Base-by-base conservation (phyloP, 2,113 vertebrate genomes). In the Malurus melanocephalus region DNA sequence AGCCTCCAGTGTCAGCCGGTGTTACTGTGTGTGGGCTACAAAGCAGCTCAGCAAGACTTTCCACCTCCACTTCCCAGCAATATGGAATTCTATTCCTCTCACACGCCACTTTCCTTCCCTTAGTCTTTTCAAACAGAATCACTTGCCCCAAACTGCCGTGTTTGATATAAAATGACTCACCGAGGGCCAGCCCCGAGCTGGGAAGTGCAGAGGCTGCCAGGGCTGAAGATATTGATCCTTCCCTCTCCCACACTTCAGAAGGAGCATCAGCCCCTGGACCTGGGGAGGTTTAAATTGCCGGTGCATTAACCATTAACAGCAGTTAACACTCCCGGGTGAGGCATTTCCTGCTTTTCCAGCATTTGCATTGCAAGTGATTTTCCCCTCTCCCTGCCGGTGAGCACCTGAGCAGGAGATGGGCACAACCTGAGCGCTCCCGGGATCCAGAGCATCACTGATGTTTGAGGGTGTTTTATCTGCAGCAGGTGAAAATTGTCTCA, bases 291-390 rank as follows among this genome's bases (percentile, higher is more conserved):
- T 89, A 83, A 91, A 71, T 8, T 13, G 51, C 53, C 18, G 1
- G 7, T 5, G 35, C 52, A 86, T 95, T 95, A 95, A 95, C 82
- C 79, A 93, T 95, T 90, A 96, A 95, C 93, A 57, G 73, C 64
- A 38, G 19, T 42, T 69, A 65, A 30, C 30, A 1, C 66, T 30
- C 60, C 28, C 18, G 22, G 28, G 15, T 7, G 57, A 65, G 65
- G 27, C 28, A 90, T 88, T 94, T 95, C 94, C 92, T 93, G 90
- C 73, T 75, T 28, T 11, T 3, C 72, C 72, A 5, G 17, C 35
- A 80, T 85, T 91, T 83, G 93, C 92, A 83, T 78, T n/a, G 14
- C 30, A n/a, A 64, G 61, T 40, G 57, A 2, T 30, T 56, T 57
- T 4, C 2, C 53, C 7, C 45, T 1, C 10, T 32, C 32, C 30